Conservation (phyloP, 1,140 invertebrate species). For the Glossosoma conforme region DNA sequence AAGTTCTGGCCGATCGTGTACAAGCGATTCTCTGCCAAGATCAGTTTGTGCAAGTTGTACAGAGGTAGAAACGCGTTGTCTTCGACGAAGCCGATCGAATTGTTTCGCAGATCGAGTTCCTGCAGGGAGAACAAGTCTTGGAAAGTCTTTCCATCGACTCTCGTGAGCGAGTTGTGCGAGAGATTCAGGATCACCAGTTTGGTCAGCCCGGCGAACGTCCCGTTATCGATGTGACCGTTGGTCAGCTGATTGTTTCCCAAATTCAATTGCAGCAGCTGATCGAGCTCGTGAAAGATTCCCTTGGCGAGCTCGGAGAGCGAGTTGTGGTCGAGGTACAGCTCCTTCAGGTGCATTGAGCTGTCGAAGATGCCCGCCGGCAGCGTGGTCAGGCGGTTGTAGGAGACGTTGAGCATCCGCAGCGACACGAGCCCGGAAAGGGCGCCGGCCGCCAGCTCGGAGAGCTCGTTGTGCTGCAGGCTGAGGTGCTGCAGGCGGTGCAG, state of each 20-base stretch:
- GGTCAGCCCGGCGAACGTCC: conserved; percentile 78
- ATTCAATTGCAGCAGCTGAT: conserved; percentile 79
- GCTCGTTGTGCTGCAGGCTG: conserved; percentile 75
- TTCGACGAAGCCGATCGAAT: conserved; percentile 80
- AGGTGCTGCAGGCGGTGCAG: conserved; percentile 71
- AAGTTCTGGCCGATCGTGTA: conserved; percentile 74
- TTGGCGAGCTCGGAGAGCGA: conserved; percentile 71
- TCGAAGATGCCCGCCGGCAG: conserved; percentile 75
- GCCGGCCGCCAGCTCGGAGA: conserved; percentile 73
- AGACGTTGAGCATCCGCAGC: conserved; percentile 75
- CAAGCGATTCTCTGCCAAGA: conserved; percentile 78
- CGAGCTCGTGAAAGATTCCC: conserved; percentile 77
- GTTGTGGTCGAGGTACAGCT: conserved; percentile 79
- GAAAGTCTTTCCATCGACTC: conserved; percentile 78
- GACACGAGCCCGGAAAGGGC: conserved; percentile 69
- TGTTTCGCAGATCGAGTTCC: conserved; percentile 81
- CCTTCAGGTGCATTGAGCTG: conserved; percentile 69
- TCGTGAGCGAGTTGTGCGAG: conserved; percentile 76
- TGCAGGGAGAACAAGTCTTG: conserved; percentile 83
- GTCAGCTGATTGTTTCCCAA: conserved; percentile 81
- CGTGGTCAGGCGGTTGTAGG: conserved; percentile 71
- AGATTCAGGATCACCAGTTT: conserved; percentile 79
- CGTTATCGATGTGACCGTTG: conserved; percentile 74
- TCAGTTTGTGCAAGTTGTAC: conserved; percentile 81
- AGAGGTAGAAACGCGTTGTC: conserved; percentile 81